phyloP scores from a whole-genome alignment of 2,113 vertebrate species.

The Montifringilla adamsi region DNA sequence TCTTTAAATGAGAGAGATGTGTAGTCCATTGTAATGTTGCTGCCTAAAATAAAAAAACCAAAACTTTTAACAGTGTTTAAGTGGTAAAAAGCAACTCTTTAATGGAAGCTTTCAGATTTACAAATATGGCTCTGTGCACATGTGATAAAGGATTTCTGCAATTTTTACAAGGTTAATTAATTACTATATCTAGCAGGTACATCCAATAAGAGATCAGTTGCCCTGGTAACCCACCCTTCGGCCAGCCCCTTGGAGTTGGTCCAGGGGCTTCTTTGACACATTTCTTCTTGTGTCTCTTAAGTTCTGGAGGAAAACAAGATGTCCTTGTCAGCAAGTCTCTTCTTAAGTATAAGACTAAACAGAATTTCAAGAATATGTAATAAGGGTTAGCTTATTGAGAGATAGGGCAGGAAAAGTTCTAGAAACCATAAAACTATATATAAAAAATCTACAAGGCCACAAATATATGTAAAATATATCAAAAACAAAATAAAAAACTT shows the following conservation, averaged over 20 bases:
- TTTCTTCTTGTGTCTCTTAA: not conserved
- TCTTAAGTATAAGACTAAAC: not conserved
- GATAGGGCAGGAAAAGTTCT: not conserved
- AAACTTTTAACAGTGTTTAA: not conserved
- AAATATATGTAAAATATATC: not conserved
- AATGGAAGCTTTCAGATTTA: not conserved
- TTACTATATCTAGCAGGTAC: not conserved
- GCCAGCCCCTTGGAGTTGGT: not conserved
- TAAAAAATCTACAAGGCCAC: not conserved
- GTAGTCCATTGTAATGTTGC: not conserved
- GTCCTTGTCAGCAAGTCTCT: not conserved
- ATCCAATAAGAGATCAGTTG: not conserved
- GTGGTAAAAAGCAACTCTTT: not conserved
- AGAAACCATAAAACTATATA: not conserved
- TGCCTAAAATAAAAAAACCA: not conserved
- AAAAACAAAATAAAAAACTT: not conserved
- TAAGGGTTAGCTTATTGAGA: not conserved
- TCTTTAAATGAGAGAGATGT: not conserved
- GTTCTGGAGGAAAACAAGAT: not conserved
- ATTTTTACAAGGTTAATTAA: not conserved
- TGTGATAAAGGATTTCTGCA: not conserved
- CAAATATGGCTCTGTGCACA: not conserved
- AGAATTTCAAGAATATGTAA: not conserved
- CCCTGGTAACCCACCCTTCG: fast-evolving
- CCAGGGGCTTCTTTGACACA: not conserved